A percentile compares a stretch with the other conserved stretches of the same genome.
phyloP scores from a whole-genome alignment of 2,888 invertebrate genomes.

The Hydrotaea cyrtoneurina region DNA sequence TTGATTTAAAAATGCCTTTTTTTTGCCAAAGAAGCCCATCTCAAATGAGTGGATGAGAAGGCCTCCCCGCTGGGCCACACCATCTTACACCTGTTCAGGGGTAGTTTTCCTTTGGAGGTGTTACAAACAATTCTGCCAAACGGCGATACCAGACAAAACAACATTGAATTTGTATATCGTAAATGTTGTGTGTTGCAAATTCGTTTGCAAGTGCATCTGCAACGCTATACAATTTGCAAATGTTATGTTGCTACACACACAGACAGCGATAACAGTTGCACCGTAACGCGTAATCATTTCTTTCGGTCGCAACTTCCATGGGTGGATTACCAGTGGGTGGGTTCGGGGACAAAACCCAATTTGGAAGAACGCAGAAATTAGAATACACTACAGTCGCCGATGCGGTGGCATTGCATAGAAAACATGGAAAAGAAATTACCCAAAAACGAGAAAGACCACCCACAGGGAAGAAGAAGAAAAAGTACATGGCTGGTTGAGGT shows the following conservation, averaged over 20 bases:
- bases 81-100: too few relatives aligned
- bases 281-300: constrained; percentile 4
- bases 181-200: not conserved
- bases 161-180: constrained; percentile 4
- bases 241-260: not conserved
- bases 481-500: not conserved
- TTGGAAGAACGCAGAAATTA: constrained; percentile 20
- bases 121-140: too few relatives aligned
- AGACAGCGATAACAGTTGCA: not conserved
- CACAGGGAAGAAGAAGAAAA: not conserved
- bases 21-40: too few relatives aligned
- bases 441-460: constrained; percentile 10
- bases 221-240: constrained; percentile 26
- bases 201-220: constrained; percentile 22
- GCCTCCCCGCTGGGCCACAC: too few relatives aligned
- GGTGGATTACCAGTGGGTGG: not conserved
- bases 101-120: too few relatives aligned
- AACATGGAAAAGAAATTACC: not conserved
- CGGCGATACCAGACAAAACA: not conserved
- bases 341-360: not conserved
- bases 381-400: not conserved
- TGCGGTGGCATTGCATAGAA: not conserved
- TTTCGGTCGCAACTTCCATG: not conserved
- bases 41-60: too few relatives aligned
- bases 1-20: too few relatives aligned